These are phyloP conservation scores for Anoncus sp. DNA, from an alignment of 2,888 invertebrate genomes.

Conservation along the genomic window DNA sequence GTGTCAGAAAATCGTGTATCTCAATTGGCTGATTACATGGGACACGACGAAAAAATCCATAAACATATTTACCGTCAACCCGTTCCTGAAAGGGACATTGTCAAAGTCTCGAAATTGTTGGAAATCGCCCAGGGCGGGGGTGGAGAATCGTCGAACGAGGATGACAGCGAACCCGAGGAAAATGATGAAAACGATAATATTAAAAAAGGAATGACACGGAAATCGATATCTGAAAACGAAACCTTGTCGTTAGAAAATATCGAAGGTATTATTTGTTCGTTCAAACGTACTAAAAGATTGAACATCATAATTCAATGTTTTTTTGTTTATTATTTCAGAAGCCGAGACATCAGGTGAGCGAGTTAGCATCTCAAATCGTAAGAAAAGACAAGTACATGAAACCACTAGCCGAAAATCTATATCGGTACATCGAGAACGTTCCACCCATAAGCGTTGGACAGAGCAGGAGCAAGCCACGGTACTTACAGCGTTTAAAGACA, in stretches of 20 bases:
- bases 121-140: conserved; percentile 63
- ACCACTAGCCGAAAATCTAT: not conserved
- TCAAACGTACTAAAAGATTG: not conserved
- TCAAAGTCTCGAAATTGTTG: conserved; percentile 66
- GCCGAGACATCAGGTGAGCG: not conserved
- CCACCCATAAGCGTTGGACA: conserved; percentile 36
- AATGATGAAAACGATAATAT: not conserved
- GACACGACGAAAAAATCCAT: conserved; percentile 60
- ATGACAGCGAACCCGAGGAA: not conserved
- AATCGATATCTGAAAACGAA: not conserved
- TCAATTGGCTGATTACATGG: conserved; percentile 59
- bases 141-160: conserved; percentile 1
- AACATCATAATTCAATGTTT: not conserved
- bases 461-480: conserved; percentile 21
- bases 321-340: not conserved
- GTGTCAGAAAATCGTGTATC: conserved; percentile 39
- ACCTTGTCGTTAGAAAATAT: not conserved
- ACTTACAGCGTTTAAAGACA: conserved; percentile 33
- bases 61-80: conserved; percentile 67
- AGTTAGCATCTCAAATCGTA: not conserved
- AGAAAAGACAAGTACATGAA: not conserved
- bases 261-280: not conserved
- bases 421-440: not conserved
- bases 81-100: conserved; percentile 63
- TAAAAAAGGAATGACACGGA: not conserved